phyloP scores from a whole-genome alignment of 64 coral and sea anemone genomes.

The Platygyra sinensis region DNA sequence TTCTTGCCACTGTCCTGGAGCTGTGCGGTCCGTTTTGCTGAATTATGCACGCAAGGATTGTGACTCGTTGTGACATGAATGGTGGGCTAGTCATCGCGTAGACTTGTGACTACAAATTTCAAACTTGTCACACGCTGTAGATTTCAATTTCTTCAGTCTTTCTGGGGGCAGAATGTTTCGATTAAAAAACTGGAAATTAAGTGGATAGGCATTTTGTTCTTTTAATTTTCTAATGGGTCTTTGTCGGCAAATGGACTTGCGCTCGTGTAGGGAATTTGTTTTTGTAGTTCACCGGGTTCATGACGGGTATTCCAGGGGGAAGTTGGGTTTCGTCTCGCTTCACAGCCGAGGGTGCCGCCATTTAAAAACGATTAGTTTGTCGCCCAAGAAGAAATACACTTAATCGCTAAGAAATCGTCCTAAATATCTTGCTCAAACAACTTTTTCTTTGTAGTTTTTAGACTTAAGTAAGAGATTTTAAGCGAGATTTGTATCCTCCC shows the following conservation, averaged over 20 bases:
- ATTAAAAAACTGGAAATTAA: slow-evolving; percentile 1
- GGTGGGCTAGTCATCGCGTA: slow-evolving; percentile 97
- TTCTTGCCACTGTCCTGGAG: slow-evolving; percentile 41
- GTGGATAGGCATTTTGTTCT: slow-evolving; percentile 24
- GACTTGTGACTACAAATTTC: slow-evolving; percentile 99
- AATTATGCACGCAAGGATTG: slow-evolving; percentile 87
- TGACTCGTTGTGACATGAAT: slow-evolving; percentile 93
- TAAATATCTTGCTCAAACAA: neutral
- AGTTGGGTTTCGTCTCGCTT: slow-evolving; percentile 94
- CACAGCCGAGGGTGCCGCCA: slow-evolving; percentile 73
- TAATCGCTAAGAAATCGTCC: neutral
- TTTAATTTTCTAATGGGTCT: slow-evolving; percentile 73
- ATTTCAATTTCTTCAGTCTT: slow-evolving; percentile 23
- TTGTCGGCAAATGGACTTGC: slow-evolving; percentile 81
- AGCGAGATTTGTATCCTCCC: slow-evolving; percentile 10
- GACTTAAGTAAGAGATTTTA: neutral
- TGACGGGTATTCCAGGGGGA: slow-evolving; percentile 94
- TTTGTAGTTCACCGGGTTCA: slow-evolving; percentile 98
- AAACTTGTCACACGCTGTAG: slow-evolving; percentile 96
- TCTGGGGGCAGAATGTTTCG: neutral
- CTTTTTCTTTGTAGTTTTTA: neutral
- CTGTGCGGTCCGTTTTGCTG: slow-evolving; percentile 59
- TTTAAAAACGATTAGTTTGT: slow-evolving; percentile 18
- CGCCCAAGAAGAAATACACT: neutral
- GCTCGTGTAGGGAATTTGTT: slow-evolving; percentile 98